Evolutionary conservation across 2,113 vertebrate genomes (phyloP).

Genomic region (Onychostruthus taczanowskii): DNA sequence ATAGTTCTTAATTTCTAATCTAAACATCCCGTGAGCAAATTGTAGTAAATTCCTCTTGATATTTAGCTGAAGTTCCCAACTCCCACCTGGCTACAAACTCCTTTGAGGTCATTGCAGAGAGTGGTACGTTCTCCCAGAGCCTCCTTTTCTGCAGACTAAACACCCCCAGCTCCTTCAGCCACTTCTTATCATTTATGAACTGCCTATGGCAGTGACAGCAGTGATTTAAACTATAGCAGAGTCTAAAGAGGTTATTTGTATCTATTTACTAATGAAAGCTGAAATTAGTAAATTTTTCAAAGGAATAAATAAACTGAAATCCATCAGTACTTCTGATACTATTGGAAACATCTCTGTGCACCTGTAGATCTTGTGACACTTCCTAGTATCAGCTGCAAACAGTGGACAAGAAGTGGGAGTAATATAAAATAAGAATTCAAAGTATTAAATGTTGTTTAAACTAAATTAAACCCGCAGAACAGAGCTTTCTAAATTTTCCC

Average conservation of each 20-base stretch:
- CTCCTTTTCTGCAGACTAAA: neutral
- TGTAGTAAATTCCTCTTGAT: neutral
- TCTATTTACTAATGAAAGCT: neutral
- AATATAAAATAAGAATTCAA: neutral
- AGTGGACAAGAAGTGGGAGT: neutral
- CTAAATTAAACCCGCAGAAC: neutral
- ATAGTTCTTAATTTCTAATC: neutral
- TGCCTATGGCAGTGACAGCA: neutral
- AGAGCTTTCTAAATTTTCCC: neutral
- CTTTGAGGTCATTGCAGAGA: neutral
- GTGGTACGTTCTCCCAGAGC: rapidly evolving
- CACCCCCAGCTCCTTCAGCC: neutral
- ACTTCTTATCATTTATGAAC: neutral
- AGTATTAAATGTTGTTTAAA: neutral
- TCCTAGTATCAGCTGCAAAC: neutral
- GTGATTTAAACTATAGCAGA: neutral
- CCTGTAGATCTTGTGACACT: neutral
- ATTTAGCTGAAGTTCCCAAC: neutral
- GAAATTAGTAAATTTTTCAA: neutral
- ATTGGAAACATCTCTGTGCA: neutral
- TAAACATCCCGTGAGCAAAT: neutral
- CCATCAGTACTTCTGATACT: neutral
- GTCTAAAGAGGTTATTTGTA: neutral
- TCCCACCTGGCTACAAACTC: neutral
- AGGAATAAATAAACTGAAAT: neutral